Evolutionary conservation across 2,888 invertebrate genomes (phyloP).

Genomic region (Epirrhoe tristata): DNA sequence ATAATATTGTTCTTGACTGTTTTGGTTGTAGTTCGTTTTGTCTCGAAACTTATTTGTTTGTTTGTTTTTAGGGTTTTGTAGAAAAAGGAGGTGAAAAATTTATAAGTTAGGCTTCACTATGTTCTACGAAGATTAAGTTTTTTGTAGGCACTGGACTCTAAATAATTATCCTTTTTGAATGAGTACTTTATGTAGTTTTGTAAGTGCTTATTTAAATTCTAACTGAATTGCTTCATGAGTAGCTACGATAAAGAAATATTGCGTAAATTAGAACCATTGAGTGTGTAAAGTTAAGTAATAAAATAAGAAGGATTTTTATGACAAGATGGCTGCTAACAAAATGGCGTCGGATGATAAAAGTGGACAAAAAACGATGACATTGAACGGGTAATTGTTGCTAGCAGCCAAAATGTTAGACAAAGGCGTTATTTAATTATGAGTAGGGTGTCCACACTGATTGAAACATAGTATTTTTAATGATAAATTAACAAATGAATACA

Average conservation of each 20-base stretch:
- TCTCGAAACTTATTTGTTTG: too few relatives aligned
- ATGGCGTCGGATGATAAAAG: slow-evolving; percentile 42
- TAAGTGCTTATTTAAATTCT: too few relatives aligned
- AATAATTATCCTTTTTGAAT: too few relatives aligned
- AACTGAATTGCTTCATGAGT: not conserved
- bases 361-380: slow-evolving; percentile 48
- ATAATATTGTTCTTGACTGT: not conserved
- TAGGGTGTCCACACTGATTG: slow-evolving; percentile 35
- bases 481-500: too few relatives aligned
- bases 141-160: too few relatives aligned
- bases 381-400: slow-evolving; percentile 45
- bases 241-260: not conserved
- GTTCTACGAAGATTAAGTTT: too few relatives aligned
- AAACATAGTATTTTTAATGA: not conserved
- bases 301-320: slow-evolving; percentile 32
- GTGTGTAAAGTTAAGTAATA: not conserved
- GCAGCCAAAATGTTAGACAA: slow-evolving; percentile 47
- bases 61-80: too few relatives aligned
- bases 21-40: not conserved
- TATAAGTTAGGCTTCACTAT: too few relatives aligned
- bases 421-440: slow-evolving; percentile 46
- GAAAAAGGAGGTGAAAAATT: too few relatives aligned
- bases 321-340: slow-evolving; percentile 43
- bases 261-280: too few relatives aligned
- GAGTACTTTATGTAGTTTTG: too few relatives aligned